Percentiles rank a stretch among this genome's conserved stretches.
Evolutionary conservation across 2,888 invertebrate genomes (phyloP).

Genomic region (Drosophila prostipennis): DNA sequence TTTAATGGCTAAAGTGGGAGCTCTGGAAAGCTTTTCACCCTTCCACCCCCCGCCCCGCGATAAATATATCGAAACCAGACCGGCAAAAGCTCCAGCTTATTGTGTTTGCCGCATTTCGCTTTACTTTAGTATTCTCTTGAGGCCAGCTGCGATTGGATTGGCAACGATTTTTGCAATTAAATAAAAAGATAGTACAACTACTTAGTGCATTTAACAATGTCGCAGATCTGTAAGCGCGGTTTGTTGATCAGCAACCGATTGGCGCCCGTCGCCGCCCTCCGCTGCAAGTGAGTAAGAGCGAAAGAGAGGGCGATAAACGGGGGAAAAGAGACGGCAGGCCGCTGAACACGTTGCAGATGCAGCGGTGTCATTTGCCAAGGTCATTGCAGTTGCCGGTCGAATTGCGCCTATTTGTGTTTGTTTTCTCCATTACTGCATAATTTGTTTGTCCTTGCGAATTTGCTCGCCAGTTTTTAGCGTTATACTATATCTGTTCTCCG

Average conservation of each 20-base stretch:
- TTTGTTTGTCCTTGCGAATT: slow-evolving; percentile 24
- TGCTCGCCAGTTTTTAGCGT: neutral
- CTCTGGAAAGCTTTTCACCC: slow-evolving; percentile 3
- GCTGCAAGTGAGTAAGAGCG: slow-evolving; percentile 62
- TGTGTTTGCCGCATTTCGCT: slow-evolving; percentile 6
- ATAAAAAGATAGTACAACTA: slow-evolving; percentile 23
- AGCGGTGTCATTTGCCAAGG: slow-evolving; percentile 73
- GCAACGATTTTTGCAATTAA: slow-evolving; percentile 31
- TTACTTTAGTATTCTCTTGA: slow-evolving; percentile 24
- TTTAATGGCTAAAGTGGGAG: neutral
- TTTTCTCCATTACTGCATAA: slow-evolving; percentile 20
- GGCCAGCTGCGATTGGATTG: slow-evolving; percentile 18
- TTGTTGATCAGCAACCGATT: slow-evolving; percentile 61
- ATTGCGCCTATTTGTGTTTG: slow-evolving; percentile 23
- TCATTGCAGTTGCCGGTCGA: slow-evolving; percentile 66
- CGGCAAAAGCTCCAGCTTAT: slow-evolving; percentile 14
- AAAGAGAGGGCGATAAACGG: neutral
- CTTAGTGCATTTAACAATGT: slow-evolving; percentile 52
- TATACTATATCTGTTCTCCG: slow-evolving; percentile 8
- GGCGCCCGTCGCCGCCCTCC: slow-evolving; percentile 54
- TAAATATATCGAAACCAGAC: slow-evolving; percentile 1
- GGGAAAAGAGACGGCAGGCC: slow-evolving; percentile 2
- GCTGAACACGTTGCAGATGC: slow-evolving; percentile 50
- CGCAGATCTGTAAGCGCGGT: slow-evolving; percentile 63
- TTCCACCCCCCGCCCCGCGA: neutral